Conservation (phyloP, 2,113 vertebrate genomes). For the Grallaria varia region DNA sequence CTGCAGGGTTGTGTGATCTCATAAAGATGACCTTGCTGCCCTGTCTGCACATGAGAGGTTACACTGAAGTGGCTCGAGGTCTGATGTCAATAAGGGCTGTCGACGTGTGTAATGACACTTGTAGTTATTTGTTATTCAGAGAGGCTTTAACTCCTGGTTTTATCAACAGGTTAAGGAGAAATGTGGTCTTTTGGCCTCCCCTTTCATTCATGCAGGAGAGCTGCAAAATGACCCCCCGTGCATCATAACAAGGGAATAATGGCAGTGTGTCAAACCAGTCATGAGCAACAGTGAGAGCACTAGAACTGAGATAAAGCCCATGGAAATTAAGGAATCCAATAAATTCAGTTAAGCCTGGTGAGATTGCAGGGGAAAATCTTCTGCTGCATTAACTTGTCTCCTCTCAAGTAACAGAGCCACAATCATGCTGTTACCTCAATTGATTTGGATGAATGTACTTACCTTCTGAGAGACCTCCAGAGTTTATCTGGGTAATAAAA, state of each 20-base stretch:
- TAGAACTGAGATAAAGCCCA: neutral
- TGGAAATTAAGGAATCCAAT: neutral
- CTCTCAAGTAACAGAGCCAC: neutral
- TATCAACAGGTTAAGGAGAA: neutral
- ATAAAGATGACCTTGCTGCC: neutral
- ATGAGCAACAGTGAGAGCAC: neutral
- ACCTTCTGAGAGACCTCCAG: neutral
- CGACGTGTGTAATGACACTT: neutral
- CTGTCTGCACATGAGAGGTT: neutral
- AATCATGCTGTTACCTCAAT: neutral
- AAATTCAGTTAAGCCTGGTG: neutral
- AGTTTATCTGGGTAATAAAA: neutral
- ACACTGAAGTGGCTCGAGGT: rapidly evolving
- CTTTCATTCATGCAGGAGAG: neutral
- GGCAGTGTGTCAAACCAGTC: rapidly evolving
- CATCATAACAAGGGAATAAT: neutral
- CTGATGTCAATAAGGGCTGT: neutral
- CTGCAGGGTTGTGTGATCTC: neutral
- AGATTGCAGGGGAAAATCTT: neutral
- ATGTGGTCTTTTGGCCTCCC: neutral
- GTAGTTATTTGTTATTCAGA: neutral
- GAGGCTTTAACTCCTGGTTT: neutral
- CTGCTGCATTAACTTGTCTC: neutral
- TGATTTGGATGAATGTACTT: neutral
- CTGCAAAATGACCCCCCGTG: neutral